phyloP scores from a whole-genome alignment of 2,113 vertebrate species.

The Motacilla alba region DNA sequence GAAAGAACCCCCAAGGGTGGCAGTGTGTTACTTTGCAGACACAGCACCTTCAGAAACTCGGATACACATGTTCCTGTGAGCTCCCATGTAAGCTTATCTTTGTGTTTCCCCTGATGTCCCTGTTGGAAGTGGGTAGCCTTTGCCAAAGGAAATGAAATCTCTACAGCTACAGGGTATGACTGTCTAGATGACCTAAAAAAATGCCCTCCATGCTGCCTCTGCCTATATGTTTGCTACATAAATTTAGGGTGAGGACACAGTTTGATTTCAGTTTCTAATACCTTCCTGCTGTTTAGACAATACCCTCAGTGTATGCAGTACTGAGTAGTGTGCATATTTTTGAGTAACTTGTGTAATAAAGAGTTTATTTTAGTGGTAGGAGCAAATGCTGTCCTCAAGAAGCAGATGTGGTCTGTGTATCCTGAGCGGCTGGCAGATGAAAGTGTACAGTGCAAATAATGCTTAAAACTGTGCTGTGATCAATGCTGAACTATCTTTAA shows the following conservation, averaged over 20 bases:
- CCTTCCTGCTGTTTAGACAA: not conserved
- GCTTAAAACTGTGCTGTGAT: not conserved
- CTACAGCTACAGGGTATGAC: not conserved
- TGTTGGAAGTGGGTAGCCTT: not conserved
- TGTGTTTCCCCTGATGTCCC: not conserved
- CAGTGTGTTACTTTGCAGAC: not conserved
- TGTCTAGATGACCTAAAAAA: not conserved
- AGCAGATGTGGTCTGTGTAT: not conserved
- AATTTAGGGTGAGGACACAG: not conserved
- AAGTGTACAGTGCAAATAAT: not conserved
- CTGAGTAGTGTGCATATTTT: not conserved
- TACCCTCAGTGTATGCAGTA: not conserved
- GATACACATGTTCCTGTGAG: not conserved
- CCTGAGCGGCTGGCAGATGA: not conserved
- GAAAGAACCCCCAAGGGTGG: not conserved
- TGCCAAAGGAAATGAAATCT: not conserved
- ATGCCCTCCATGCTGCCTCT: not conserved
- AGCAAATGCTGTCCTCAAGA: not conserved
- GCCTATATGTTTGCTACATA: not conserved
- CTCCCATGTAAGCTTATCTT: not conserved
- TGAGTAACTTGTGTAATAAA: not conserved
- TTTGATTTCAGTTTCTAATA: not conserved
- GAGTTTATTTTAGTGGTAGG: not conserved
- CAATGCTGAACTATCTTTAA: not conserved
- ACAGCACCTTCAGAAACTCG: not conserved